Base-by-base conservation (phyloP, 2,797 vertebrate species). In the Sebastolobus altivelis region DNA sequence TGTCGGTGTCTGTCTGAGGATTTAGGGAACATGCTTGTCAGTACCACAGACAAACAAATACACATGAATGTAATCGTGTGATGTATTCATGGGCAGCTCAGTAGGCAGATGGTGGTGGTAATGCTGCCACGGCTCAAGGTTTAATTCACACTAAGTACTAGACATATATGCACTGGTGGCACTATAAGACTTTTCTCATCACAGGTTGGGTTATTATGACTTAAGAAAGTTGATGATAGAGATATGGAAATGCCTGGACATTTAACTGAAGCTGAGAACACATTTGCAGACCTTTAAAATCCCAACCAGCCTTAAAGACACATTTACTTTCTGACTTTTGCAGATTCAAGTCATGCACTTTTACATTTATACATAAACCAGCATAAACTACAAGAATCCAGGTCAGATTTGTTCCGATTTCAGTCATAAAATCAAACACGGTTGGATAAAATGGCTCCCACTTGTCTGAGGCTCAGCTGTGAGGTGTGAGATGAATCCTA, bases 401-500 rank as follows among this genome's bases (percentile, higher is more conserved):
- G 46, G 8, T 9, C 0, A 8, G 40, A 58, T 82, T 73, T 81
- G 71, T 66, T 68, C 40, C 22, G 55, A 37, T 75, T 61, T 58
- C 11, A 74, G 58, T 37, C 14, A 49, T 61, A 18, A 40, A 70
- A 72, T 71, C 46, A 55, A 76, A 33, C 5, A 66, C 20, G 43
- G 43, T 29, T 18, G 62, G 66, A 77, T 60, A 5, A 79, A 82
- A 71, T 13, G 4, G 25, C 18, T 55, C 43, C 35, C 8, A 10
- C 7, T 68, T 56, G 20, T 76, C 80, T 75, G 31, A 65, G 46
- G 43, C 35, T 67, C 49, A 66, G 59, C 46, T 62, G 61, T 46
- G 63, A 73, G 22, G 9, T 43, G 29, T 72, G 54, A 72, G 43
- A 65, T 54, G 73, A 89, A 85, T 81, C 22, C 33, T 72, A n/a